These are phyloP conservation scores for Sesamia nonagrioides DNA, from an alignment of 1,140 invertebrate species.

Conservation along the genomic window DNA sequence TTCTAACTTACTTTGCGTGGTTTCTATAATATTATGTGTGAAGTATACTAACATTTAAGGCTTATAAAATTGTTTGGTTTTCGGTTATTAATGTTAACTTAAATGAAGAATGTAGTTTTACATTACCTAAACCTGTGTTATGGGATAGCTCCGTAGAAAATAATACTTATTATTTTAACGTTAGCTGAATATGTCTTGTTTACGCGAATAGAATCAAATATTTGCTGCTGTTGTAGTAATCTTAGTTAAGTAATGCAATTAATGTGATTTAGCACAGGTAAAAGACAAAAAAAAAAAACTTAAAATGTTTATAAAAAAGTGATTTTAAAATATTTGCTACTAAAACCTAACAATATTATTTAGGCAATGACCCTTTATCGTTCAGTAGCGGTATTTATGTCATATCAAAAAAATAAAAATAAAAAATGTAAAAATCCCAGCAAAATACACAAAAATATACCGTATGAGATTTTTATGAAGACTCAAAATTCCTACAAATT, in stretches of 20 bases:
- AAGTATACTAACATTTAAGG: not conserved
- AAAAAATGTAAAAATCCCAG: conserved; percentile 78
- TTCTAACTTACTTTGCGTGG: not conserved
- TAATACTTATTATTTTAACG: conserved; percentile 22
- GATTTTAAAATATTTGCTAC: conserved; percentile 56
- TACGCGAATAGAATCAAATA: conserved; percentile 48
- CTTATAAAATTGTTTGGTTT: not conserved
- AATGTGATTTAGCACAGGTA: conserved; percentile 64
- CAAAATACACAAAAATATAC: conserved; percentile 73
- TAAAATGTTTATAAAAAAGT: conserved; percentile 56
- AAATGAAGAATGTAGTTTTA: not conserved
- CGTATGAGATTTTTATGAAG: conserved; percentile 66
- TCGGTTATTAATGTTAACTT: not conserved
- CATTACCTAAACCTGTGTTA: not conserved
- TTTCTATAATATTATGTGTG: conserved; percentile 5
- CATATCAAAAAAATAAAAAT: conserved; percentile 72
- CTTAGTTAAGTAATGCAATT: conserved; percentile 66
- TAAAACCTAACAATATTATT: conserved; percentile 49
- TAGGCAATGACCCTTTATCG: conserved; percentile 46
- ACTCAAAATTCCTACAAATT: conserved; percentile 18
- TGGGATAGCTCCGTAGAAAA: not conserved
- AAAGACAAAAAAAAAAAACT: conserved; percentile 74
- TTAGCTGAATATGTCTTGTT: conserved; percentile 49
- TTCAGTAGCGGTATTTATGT: conserved; percentile 63
- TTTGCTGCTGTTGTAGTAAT: conserved; percentile 69